phyloP scores from a whole-genome alignment of 2,113 vertebrate genomes.

The Ardeotis arabs region DNA sequence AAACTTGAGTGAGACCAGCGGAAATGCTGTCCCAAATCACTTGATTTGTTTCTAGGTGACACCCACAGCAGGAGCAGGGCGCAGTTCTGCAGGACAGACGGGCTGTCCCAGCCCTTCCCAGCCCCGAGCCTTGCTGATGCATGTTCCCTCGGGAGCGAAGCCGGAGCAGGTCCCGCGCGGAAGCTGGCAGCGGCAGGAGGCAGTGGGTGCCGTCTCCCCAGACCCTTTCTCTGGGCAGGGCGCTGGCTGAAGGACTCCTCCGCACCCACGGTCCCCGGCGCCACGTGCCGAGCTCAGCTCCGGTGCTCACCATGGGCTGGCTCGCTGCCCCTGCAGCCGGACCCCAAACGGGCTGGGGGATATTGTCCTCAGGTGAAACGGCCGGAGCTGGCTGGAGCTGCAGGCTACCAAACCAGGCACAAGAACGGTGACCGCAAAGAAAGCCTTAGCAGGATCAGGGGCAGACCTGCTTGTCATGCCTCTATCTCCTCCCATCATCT shows the following conservation, averaged over 20 bases:
- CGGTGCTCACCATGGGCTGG: neutral
- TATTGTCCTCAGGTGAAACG: neutral
- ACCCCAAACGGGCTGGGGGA: neutral
- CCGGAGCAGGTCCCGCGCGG: fast-evolving
- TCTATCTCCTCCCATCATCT: neutral
- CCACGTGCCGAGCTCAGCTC: neutral
- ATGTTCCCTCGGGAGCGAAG: neutral
- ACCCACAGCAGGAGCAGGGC: neutral
- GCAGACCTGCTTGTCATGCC: neutral
- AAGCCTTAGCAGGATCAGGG: neutral
- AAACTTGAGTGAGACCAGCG: neutral
- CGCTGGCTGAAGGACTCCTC: neutral
- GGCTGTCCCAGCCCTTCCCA: neutral
- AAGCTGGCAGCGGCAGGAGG: neutral
- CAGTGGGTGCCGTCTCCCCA: fast-evolving
- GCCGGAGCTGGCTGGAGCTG: neutral
- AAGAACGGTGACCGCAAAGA: neutral
- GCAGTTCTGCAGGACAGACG: neutral
- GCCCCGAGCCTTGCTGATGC: neutral
- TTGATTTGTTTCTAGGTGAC: neutral
- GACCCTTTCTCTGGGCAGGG: neutral
- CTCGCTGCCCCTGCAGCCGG: neutral
- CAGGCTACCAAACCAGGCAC: neutral
- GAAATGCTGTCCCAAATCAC: neutral
- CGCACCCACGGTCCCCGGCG: fast-evolving